Conservation (phyloP, 2,888 invertebrate species). For the Macaria notata region DNA sequence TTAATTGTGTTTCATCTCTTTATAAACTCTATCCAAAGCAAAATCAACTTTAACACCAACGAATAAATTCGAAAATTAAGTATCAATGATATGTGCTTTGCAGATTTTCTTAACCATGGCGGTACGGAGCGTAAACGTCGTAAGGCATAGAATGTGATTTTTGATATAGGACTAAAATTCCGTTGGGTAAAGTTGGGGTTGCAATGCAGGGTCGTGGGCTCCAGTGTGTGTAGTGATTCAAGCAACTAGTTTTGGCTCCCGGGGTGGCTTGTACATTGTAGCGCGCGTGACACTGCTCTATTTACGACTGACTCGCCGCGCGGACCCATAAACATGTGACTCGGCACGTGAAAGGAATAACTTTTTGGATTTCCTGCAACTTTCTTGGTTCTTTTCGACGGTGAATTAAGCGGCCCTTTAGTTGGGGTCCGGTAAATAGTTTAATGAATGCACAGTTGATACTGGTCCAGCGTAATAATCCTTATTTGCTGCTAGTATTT, state of each 20-base stretch:
- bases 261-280: constrained; percentile 79
- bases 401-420: neutral
- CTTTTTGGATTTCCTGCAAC: constrained; percentile 6
- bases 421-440: neutral
- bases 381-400: constrained; percentile 13
- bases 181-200: too few relatives aligned
- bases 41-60: constrained; percentile 9
- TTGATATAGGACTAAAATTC: too few relatives aligned
- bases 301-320: constrained; percentile 66
- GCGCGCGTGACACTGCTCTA: constrained; percentile 78
- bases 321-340: constrained; percentile 56
- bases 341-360: constrained; percentile 42
- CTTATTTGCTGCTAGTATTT: too few relatives aligned
- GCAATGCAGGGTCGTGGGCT: too few relatives aligned
- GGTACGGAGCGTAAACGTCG: constrained; percentile 6
- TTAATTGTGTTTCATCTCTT: constrained; percentile 31
- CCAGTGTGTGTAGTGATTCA: constrained; percentile 55
- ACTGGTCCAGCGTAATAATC: too few relatives aligned
- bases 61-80: constrained; percentile 11
- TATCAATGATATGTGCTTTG: constrained; percentile 13
- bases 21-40: constrained; percentile 15
- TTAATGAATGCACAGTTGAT: neutral
- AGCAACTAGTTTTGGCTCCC: constrained; percentile 76
- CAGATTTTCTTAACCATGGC: constrained; percentile 21
- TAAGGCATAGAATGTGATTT: neutral